phyloP scores from a whole-genome alignment of 2,797 vertebrate genomes.

The Gymnodraco acuticeps region DNA sequence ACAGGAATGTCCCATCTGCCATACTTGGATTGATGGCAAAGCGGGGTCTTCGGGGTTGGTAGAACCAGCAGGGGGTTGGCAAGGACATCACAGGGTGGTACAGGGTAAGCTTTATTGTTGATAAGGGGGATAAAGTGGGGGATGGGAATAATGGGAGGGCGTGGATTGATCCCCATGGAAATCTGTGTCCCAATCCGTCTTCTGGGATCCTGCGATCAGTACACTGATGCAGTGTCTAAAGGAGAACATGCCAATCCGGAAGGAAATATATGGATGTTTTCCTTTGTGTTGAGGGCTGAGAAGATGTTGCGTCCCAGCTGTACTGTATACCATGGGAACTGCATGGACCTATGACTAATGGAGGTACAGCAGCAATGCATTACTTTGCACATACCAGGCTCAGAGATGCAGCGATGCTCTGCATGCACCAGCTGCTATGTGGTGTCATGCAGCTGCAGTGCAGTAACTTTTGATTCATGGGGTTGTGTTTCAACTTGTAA shows the following conservation, averaged over 20 bases:
- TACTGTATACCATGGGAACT: constrained; percentile 73
- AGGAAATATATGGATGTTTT: constrained; percentile 54
- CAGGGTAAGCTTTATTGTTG: constrained; percentile 36
- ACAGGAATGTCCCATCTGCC: constrained; percentile 59
- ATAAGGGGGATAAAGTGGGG: constrained; percentile 36
- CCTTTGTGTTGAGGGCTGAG: constrained; percentile 42
- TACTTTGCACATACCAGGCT: constrained; percentile 30
- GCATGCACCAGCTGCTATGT: constrained; percentile 36
- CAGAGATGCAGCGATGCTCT: constrained; percentile 37
- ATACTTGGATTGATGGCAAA: constrained; percentile 18
- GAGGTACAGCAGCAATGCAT: constrained; percentile 61
- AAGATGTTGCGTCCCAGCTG: constrained; percentile 69
- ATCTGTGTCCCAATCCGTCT: constrained; percentile 62
- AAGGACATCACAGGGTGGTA: constrained; percentile 30
- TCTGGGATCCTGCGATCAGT: constrained; percentile 45
- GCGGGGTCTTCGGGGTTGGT: constrained; percentile 6
- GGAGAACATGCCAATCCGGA: constrained; percentile 17
- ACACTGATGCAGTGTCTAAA: constrained; percentile 29
- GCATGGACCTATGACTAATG: constrained; percentile 35
- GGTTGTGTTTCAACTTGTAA: constrained; percentile 60
- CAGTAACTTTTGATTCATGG: constrained; percentile 65
- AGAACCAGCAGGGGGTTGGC: constrained; percentile 51
- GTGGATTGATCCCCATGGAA: constrained; percentile 51
- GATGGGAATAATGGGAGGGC: constrained; percentile 46
- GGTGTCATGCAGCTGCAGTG: constrained; percentile 50